Percentiles rank a stretch among this genome's conserved stretches.
These are phyloP conservation scores for Dendrocincla fuliginosa DNA, from an alignment of 2,797 vertebrate species.

Conservation along the genomic window DNA sequence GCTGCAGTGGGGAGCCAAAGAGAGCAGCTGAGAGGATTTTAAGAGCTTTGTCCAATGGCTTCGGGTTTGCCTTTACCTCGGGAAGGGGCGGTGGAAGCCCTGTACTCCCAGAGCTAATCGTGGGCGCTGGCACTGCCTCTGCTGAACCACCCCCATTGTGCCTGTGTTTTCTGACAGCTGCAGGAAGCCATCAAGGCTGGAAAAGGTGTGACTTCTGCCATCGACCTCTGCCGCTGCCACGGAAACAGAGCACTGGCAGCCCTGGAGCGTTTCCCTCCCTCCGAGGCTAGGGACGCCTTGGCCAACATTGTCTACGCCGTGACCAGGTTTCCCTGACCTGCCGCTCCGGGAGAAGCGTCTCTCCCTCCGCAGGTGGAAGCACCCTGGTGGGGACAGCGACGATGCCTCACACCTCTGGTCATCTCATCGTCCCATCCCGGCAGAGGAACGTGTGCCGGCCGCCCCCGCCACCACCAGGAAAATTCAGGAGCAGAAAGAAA, in stretches of 20 bases:
- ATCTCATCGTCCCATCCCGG: background rate
- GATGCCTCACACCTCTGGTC: background rate
- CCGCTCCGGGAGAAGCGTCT: background rate
- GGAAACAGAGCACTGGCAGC: conserved; percentile 93
- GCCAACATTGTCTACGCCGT: conserved; percentile 94
- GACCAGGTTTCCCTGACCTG: conserved; percentile 87
- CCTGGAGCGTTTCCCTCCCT: conserved; percentile 92
- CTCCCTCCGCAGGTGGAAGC: background rate
- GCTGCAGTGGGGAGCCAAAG: background rate
- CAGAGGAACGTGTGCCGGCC: conserved; percentile 1
- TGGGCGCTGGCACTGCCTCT: background rate
- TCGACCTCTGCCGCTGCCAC: conserved; percentile 96
- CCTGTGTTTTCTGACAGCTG: conserved; percentile 86
- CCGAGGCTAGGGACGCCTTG: conserved; percentile 92
- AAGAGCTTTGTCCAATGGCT: background rate
- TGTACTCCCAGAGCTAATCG: background rate
- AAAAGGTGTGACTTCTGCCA: conserved; percentile 92
- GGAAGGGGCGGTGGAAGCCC: background rate
- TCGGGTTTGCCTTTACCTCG: background rate
- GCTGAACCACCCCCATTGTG: conserved; percentile 39
- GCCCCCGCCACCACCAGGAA: conserved; percentile 36
- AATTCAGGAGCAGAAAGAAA: conserved; percentile 20
- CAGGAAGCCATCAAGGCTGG: conserved; percentile 87
- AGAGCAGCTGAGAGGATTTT: background rate
- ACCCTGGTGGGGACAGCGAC: fast-evolving